Conservation (phyloP, 2,113 vertebrate genomes). For the Pygoscelis adeliae region DNA sequence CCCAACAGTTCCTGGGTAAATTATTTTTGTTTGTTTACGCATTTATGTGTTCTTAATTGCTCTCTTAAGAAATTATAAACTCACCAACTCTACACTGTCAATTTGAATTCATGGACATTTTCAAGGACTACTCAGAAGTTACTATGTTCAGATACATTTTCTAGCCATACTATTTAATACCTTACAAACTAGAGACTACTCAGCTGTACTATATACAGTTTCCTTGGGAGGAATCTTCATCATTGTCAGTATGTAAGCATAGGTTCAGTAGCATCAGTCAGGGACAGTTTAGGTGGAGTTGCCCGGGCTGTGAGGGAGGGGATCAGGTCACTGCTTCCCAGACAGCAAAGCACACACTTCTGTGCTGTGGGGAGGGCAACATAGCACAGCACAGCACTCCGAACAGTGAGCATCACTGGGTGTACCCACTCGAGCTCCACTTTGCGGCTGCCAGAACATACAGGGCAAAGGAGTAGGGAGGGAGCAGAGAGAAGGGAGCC, state of each 20-base stretch:
- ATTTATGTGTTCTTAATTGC: neutral
- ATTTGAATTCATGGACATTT: neutral
- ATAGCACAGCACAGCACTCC: too few species aligned
- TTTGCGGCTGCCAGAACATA: neutral
- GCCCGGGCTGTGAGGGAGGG: neutral
- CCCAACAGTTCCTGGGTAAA: neutral
- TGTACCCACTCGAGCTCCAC: neutral
- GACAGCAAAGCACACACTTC: rapidly evolving
- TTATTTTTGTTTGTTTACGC: neutral
- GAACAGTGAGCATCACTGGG: neutral
- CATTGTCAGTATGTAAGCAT: neutral
- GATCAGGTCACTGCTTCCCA: neutral
- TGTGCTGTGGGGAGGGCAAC: neutral
- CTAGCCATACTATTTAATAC: neutral
- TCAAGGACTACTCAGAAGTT: neutral
- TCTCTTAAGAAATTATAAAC: neutral
- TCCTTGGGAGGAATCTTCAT: neutral
- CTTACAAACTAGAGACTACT: neutral
- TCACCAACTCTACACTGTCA: neutral
- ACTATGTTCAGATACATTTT: neutral
- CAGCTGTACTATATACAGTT: neutral
- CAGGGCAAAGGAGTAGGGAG: neutral
- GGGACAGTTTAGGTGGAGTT: neutral
- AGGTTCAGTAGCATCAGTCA: neutral
- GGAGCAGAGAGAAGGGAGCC: neutral